These are phyloP conservation scores for Hyphantria cunea DNA, from an alignment of 1,140 invertebrate genomes.

Conservation along the genomic window DNA sequence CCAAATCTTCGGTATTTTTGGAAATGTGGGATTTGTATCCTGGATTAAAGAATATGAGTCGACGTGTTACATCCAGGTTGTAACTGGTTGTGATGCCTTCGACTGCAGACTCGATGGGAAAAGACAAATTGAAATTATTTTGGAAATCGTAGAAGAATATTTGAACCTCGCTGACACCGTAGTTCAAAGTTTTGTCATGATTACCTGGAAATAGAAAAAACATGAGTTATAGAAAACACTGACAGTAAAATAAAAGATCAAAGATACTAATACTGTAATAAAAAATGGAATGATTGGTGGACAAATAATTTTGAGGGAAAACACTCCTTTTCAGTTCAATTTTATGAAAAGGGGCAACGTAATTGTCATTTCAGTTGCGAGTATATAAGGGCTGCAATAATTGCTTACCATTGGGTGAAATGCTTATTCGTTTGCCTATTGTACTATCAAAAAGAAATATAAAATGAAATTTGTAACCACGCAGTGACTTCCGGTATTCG, in stretches of 20 bases:
- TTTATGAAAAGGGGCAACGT: no score
- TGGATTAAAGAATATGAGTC: slow-evolving; percentile 65
- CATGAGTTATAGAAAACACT: background rate
- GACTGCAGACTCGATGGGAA: slow-evolving; percentile 52
- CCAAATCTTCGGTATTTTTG: slow-evolving; percentile 57
- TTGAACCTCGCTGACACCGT: slow-evolving; percentile 55
- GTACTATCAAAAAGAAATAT: no score
- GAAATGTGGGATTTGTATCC: slow-evolving; percentile 68
- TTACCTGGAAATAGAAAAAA: slow-evolving; percentile 59
- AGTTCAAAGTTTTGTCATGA: slow-evolving; percentile 54
- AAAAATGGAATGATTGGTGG: no score
- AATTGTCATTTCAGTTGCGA: no score
- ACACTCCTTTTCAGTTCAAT: no score
- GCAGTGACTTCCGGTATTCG: no score
- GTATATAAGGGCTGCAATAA: no score
- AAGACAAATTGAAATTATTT: slow-evolving; percentile 66
- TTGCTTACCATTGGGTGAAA: no score
- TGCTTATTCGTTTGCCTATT: no score
- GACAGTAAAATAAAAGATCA: background rate
- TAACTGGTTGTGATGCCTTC: slow-evolving; percentile 48
- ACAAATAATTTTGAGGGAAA: no score
- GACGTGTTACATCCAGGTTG: slow-evolving; percentile 57
- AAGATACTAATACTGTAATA: no score
- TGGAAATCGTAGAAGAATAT: slow-evolving; percentile 71
- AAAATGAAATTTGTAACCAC: no score